Base-by-base conservation (phyloP, 1,140 invertebrate species). In the Pygmarrhopalites habei region DNA sequence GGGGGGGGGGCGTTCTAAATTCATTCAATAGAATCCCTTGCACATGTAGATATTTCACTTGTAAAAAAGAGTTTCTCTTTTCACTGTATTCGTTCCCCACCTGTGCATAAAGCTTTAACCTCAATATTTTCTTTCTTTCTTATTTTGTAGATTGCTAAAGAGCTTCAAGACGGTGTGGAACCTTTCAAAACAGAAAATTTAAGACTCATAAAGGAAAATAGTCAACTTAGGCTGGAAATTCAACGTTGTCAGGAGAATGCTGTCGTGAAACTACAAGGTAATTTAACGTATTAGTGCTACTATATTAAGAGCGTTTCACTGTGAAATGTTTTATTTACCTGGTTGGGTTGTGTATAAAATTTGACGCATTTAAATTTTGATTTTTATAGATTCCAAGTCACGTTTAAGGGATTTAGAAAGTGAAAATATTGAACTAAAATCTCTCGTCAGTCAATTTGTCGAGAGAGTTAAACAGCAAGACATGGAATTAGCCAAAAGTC, bases 381-480 rank as follows among this genome's bases (percentile, higher is more conserved):
- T 14, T 26, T 39, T n/a, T 26, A 0, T 15, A 65, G 58, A 58
- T 23, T 60, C 23, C 1, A 60, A 57, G 2, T 30, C 59, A 15
- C 57, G 56, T 30, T 12, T 66, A 2, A 32, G 43, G 15, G 53
- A 58, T 4, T 57, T 66, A 21, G 65, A 70, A 51, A 21, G 32
- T 4, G 65, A 70, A 25, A 70, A 70, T n/a, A 25, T 21, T 12
- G 69, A 70, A 49, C 52, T 70, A 25, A 67, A 67, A 47, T 51
- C 63, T 32, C 46, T 70, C 17, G 44, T 70, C 12, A 62, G 55
- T 14, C 60, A 70, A 35, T 66, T 70, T 58, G 60, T 66, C 12
- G 44, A 60, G 21, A 15, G 64, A 25, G 46, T 67, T 1, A 62
- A 67, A 25, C 46, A 53, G 19, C 30, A 55, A 21, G 58, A 67